Base-by-base conservation (phyloP, 2,113 vertebrate genomes). In the Zingel zingel region DNA sequence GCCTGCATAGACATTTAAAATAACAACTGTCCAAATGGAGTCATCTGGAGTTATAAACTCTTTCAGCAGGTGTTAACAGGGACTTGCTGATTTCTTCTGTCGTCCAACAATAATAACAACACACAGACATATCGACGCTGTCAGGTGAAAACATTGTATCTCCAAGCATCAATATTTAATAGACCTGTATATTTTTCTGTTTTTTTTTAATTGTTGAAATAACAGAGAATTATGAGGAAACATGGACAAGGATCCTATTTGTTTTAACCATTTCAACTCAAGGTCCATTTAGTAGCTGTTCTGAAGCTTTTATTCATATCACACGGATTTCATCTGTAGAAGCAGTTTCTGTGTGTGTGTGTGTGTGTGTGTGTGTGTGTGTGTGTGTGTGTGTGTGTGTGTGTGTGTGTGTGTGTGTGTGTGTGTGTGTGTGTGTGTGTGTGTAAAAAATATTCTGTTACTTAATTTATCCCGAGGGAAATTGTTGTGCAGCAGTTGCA, bases 1-100 rank as follows among this genome's bases (percentile, higher is more conserved):
- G 82, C 92, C 82, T 71, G 87, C 84, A 88, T 75, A 23, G 61
- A 56, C 73, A 85, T 56, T 6, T 36, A 59, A 89, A 89, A 91
- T 81, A 90, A 90, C 80, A 79, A 64, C 82, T 71, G 27, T 70
- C 57, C 25, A 74, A 73, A 71, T 74, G 12, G 18, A 85, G 77
- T 56, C 23, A 47, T 80, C 69, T 50, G 64, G 25, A 47, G 59
- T 80, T 76, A 68, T 51, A 7, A 79, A 69, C 30, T 69, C 73
- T 30, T 64, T 69, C 57, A 65, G 79, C 75, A 69, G 85, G 76
- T 86, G 50, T 81, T 48, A 47, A 67, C 39, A 63, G 23, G 50
- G 51, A 65, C 5, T 6, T 63, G 21, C 54, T 57, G 47, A 63
- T 56, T 36, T 33, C 57, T 71, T 10, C 27, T 39, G 51, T 75